Evolutionary conservation across 1,140 invertebrate genomes (phyloP).

Genomic region (Zelostemma sp.): DNA sequence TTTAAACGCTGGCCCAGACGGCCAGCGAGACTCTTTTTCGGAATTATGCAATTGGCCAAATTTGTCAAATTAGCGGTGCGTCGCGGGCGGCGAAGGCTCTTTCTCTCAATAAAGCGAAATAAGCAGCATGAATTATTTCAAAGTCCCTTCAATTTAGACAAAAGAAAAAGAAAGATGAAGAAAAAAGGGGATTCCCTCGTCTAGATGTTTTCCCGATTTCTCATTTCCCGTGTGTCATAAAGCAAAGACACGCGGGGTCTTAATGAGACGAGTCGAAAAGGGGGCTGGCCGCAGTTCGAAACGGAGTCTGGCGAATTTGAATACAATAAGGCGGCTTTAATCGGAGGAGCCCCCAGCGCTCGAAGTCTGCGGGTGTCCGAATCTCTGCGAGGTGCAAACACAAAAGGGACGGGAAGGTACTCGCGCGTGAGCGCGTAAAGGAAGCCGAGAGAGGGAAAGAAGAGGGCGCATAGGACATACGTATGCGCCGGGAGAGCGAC

Average conservation of each 20-base stretch:
- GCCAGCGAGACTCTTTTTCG: slow-evolving; percentile 61
- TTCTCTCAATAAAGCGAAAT: slow-evolving; percentile 34
- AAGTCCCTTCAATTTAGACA: neutral
- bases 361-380: slow-evolving; percentile 56
- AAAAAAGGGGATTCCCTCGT: too few relatives aligned
- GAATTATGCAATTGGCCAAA: slow-evolving; percentile 68
- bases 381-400: slow-evolving; percentile 62
- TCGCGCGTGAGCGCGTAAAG: slow-evolving; percentile 14
- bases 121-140: neutral
- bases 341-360: slow-evolving; percentile 48
- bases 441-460: slow-evolving; percentile 12
- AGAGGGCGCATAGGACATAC: neutral
- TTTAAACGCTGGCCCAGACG: slow-evolving; percentile 48
- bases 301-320: slow-evolving; percentile 55
- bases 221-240: too few relatives aligned
- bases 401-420: slow-evolving; percentile 46
- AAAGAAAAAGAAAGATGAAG: too few relatives aligned
- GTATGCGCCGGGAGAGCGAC: slow-evolving; percentile 13
- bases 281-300: neutral
- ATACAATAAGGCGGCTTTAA: slow-evolving; percentile 65
- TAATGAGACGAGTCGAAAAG: slow-evolving; percentile 12
- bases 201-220: too few relatives aligned
- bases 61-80: slow-evolving; percentile 61
- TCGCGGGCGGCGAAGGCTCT: slow-evolving; percentile 30
- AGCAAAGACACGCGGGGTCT: neutral